Evolutionary conservation across 2,888 invertebrate species (phyloP).

Genomic region (Caenorhabditis zanzibari): DNA sequence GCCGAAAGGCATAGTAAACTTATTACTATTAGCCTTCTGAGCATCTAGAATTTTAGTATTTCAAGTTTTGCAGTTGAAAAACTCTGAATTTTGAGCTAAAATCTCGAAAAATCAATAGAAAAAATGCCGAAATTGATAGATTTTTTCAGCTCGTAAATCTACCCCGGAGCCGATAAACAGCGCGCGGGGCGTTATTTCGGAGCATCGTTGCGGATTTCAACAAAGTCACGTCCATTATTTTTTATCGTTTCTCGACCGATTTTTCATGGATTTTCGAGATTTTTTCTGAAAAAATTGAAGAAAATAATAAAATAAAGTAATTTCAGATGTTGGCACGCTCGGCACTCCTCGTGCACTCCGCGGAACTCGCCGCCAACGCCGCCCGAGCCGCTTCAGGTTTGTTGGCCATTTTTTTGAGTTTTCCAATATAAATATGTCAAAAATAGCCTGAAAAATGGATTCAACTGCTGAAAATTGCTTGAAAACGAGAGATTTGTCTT

Average conservation of each 20-base stretch:
- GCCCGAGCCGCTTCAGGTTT: slow-evolving; percentile 71
- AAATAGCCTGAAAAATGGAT: too few relatives aligned
- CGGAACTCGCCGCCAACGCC: slow-evolving; percentile 67
- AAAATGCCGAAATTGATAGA: slow-evolving; percentile 6
- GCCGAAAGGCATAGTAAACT: slow-evolving; percentile 6
- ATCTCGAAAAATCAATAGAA: neutral
- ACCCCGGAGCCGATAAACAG: slow-evolving; percentile 33
- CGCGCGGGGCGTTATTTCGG: slow-evolving; percentile 6
- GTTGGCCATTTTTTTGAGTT: neutral
- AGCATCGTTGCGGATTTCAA: slow-evolving; percentile 27
- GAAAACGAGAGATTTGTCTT: too few relatives aligned
- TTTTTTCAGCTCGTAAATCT: slow-evolving; percentile 16
- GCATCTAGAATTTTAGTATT: too few relatives aligned
- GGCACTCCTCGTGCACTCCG: slow-evolving; percentile 66
- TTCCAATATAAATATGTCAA: too few relatives aligned
- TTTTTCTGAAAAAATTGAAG: neutral
- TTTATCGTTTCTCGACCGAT: neutral
- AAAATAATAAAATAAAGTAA: neutral
- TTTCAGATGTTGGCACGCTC: slow-evolving; percentile 75
- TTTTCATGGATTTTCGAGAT: slow-evolving; percentile 8
- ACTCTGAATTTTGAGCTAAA: neutral
- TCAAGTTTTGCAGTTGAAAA: neutral
- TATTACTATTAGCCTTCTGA: slow-evolving; percentile 11
- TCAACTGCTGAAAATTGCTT: too few relatives aligned
- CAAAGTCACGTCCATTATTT: slow-evolving; percentile 64